Evolutionary conservation across 2,113 vertebrate species (phyloP).

Genomic region (Tauraco erythrolophus): DNA sequence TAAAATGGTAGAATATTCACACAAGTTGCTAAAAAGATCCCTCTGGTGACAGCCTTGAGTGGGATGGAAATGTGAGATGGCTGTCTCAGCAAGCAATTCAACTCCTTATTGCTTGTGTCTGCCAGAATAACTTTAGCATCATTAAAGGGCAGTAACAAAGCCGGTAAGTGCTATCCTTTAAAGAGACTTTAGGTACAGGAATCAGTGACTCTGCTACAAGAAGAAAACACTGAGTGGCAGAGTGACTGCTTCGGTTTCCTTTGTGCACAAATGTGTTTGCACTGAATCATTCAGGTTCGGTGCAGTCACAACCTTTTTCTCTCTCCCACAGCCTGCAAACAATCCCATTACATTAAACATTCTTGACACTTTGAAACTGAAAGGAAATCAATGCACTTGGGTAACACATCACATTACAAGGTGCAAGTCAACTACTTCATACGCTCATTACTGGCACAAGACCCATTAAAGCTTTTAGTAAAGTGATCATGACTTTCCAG

Average conservation of each 20-base stretch:
- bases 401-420: not conserved
- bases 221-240: not conserved
- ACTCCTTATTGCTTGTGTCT: conserved; percentile 24
- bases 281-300: conserved; percentile 34
- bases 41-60: not conserved
- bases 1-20: not conserved
- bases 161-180: conserved; percentile 27
- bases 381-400: conserved; percentile 20
- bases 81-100: not conserved
- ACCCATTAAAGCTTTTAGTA: not conserved
- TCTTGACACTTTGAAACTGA: not conserved
- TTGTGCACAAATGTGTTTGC: conserved; percentile 47
- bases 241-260: conserved; percentile 55
- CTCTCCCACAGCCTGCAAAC: not conserved
- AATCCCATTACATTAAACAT: not conserved
- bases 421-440: not conserved
- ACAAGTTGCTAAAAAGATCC: not conserved
- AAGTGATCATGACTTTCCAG: not conserved
- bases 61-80: not conserved
- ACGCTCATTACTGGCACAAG: not conserved
- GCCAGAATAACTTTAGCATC: conserved; percentile 28
- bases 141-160: conserved; percentile 36
- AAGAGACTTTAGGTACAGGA: conserved; percentile 4
- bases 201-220: not conserved
- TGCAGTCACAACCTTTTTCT: not conserved